Base-by-base conservation (phyloP, 2,113 vertebrate genomes). In the Ameiurus melas region DNA sequence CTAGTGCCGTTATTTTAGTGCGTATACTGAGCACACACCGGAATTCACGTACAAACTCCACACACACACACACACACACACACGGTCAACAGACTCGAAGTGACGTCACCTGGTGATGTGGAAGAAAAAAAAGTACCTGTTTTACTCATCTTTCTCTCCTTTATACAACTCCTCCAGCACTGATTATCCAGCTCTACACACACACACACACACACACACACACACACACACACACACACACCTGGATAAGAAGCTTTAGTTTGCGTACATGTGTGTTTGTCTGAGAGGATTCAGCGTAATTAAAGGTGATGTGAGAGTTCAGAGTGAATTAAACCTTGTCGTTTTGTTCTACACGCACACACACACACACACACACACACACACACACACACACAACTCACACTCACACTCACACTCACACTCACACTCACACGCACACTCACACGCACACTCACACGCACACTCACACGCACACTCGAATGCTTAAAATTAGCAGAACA, bases 281-380 rank as follows among this genome's bases (percentile, higher is more conserved):
- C 81, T 86, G 89, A 93, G 89, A 87, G 93, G 93, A 94, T 93
- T 94, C 86, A 43, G 16, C 30, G 66, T 92, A 92, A 94, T 94
- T 90, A 93, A 86, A 62, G 85, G 25, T 77, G 90, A 87, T 86
- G 88, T 86, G 62, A 75, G 53, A 70, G 90, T 87, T 93, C 92
- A 92, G 83, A 90, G 36, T 20, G 86, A 66, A 87, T 85, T 73
- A 88, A 85, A 81, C 71, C 75, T 33, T n/a, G 30, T 20, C n/a
- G n/a, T 64, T 20, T 22, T 60, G n/a, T 13, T 4, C 2, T 14
- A 1, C 62, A 2, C 62, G 2, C n/a, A 70, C 66, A 70, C 66
- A 70, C 66, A 70, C 66, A 70, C 66, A 70, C 66, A 70, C 33
- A 73, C 33, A 39, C 33, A 39, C 70, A 39, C 33, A 17, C 33